A percentile compares a stretch with the other conserved stretches of the same genome.
phyloP scores from a whole-genome alignment of 2,888 invertebrate genomes.

The Lathronympha strigana region DNA sequence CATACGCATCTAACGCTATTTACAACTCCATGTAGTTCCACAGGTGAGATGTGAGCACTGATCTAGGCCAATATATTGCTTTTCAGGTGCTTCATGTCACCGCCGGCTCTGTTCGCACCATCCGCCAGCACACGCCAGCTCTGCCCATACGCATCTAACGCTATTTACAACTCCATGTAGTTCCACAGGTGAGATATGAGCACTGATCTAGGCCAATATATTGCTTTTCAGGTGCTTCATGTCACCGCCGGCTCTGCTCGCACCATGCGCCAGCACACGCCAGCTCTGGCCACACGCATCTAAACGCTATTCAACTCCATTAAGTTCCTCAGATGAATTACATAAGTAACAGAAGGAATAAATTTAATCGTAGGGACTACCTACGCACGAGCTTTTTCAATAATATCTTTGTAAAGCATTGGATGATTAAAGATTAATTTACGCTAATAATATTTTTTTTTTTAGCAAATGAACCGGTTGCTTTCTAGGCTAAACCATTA shows the following conservation, averaged over 20 bases:
- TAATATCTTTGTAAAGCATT: too few relatives aligned
- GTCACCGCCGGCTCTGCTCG: slow-evolving; percentile 55
- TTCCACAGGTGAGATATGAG: neutral
- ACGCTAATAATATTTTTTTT: too few relatives aligned
- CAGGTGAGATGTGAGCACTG: too few relatives aligned
- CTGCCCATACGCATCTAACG: neutral
- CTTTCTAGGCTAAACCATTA: neutral
- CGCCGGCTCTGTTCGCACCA: slow-evolving; percentile 49
- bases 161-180: neutral
- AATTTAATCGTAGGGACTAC: too few relatives aligned
- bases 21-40: neutral
- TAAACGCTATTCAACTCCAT: neutral
- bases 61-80: slow-evolving; percentile 85
- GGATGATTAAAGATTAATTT: too few relatives aligned
- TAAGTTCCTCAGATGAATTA: neutral
- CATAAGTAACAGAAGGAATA: too few relatives aligned
- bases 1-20: slow-evolving; percentile 7
- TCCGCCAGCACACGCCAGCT: slow-evolving; percentile 35
- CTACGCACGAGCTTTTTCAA: too few relatives aligned
- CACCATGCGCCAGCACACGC: slow-evolving; percentile 45
- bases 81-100: slow-evolving; percentile 82
- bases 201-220: slow-evolving; percentile 83
- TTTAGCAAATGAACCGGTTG: too few relatives aligned
- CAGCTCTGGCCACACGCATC: neutral
- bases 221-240: slow-evolving; percentile 84